Percentiles rank a stretch among this genome's conserved stretches.
Conservation (phyloP, 2,888 invertebrate genomes). For the Drosophila putrida region DNA sequence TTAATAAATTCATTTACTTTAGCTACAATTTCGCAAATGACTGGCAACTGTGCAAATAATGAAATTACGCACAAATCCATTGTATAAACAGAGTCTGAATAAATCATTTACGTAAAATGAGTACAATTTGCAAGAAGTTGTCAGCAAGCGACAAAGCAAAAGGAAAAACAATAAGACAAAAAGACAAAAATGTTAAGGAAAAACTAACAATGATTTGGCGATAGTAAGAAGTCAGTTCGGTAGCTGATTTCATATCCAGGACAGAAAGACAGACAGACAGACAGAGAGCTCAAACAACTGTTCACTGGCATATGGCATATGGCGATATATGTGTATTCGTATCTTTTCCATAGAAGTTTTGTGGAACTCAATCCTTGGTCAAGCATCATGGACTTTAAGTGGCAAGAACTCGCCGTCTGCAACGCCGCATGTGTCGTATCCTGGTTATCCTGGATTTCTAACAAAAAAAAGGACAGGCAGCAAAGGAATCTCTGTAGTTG, state of each 20-base stretch:
- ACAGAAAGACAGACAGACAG: constrained; percentile 30
- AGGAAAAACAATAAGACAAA: constrained; percentile 38
- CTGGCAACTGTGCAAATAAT: constrained; percentile 56
- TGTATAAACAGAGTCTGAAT: constrained; percentile 40
- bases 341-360: constrained; percentile 61
- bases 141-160: constrained; percentile 47
- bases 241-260: constrained; percentile 47
- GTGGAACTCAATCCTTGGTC: constrained; percentile 62
- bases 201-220: constrained; percentile 64
- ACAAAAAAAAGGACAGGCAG: constrained; percentile 23
- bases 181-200: constrained; percentile 39
- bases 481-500: constrained; percentile 44
- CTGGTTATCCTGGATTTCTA: constrained; percentile 27
- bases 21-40: constrained; percentile 22
- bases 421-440: constrained; percentile 70
- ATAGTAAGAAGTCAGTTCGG: constrained; percentile 54
- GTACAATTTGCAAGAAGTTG: constrained; percentile 56
- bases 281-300: constrained; percentile 69
- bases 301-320: constrained; percentile 59
- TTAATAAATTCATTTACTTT: constrained; percentile 20
- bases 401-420: constrained; percentile 64
- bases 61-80: constrained; percentile 39
- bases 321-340: constrained; percentile 26
- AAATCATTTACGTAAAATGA: constrained; percentile 60
- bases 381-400: constrained; percentile 69